Conservation (phyloP, 2,797 vertebrate species). For the Acanthurus lineatus region DNA sequence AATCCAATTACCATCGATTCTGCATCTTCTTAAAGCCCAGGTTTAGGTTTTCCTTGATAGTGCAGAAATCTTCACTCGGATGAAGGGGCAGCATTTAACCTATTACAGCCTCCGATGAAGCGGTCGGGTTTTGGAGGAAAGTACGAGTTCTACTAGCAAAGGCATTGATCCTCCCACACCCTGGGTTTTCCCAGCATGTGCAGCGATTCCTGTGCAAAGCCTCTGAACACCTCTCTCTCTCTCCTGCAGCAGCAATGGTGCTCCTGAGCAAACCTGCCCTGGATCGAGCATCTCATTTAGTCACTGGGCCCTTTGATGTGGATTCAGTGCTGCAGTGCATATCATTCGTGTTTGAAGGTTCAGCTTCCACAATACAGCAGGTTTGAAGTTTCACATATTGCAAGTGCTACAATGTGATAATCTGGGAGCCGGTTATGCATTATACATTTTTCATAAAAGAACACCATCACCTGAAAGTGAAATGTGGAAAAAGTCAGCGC, state of each 20-base stretch:
- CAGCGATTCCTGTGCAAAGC: constrained; percentile 73
- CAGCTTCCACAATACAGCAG: constrained; percentile 77
- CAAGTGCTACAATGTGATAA: constrained; percentile 85
- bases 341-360: constrained; percentile 84
- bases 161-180: constrained; percentile 80
- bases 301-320: constrained; percentile 82
- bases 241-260: constrained; percentile 72
- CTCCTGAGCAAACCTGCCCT: constrained; percentile 80
- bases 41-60: constrained; percentile 79
- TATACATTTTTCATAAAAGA: constrained; percentile 84
- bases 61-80: constrained; percentile 70
- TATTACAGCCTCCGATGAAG: constrained; percentile 76
- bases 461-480: constrained; percentile 79
- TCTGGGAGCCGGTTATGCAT: constrained; percentile 80
- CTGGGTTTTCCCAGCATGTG: constrained; percentile 74
- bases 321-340: constrained; percentile 81
- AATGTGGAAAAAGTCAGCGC: constrained; percentile 76
- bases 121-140: constrained; percentile 66
- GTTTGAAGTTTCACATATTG: constrained; percentile 84
- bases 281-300: constrained; percentile 84
- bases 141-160: constrained; percentile 67
- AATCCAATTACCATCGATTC: constrained; percentile 83
- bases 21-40: constrained; percentile 68
- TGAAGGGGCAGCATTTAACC: constrained; percentile 80
- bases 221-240: constrained; percentile 75